Evolutionary conservation across 2,888 invertebrate species (phyloP), one percentile per base, ranked within the genome.

Genomic region (Cryptops parisi): DNA sequence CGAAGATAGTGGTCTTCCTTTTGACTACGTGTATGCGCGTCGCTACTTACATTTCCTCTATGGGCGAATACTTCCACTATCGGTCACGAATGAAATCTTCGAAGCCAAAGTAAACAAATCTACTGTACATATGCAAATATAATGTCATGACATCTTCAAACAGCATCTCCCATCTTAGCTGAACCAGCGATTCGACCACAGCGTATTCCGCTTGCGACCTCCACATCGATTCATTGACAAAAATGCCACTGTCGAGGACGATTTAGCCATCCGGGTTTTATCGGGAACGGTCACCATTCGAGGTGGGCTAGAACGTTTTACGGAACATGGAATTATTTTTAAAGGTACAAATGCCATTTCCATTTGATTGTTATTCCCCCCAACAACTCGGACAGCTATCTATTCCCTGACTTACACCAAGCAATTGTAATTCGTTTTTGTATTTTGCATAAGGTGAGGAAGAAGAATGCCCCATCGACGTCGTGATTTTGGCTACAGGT

Each of bases 231-330:
- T 43, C 21, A 43, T 27, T 51, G 43, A 51, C 22, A 24, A 23
- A 51, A 41, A 51, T 23, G 3, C 51, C 2, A 41, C 44, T 12
- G 21, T 70, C 49, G 69, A 69, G 57, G 70, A 70, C 59, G 69
- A 70, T 53, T 60, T 70, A 6, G 68, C 69, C 3, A 64, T 65
- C 51, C 62, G 68, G 46, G 66, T 70, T 47, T 63, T 67, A 56
- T 64, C 62, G 3, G 67, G 67, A n/a, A 55, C 60, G 3, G 58
- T 68, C 2, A 54, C 56, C 48, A 60, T 67, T 5, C 62, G 61
- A 53, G 62, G 64, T 15, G 58, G 64, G 41, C 58, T 68, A 5
- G 48, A 47, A 3, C 25, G 56, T 5, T 64, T 68, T 53, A 57
- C 58, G 21, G 48, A 57, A 41, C 53, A 57, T 6, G 41, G 46